These are phyloP conservation scores for Chrysomallon squamiferum DNA, from an alignment of 1,140 invertebrate genomes.

Conservation along the genomic window DNA sequence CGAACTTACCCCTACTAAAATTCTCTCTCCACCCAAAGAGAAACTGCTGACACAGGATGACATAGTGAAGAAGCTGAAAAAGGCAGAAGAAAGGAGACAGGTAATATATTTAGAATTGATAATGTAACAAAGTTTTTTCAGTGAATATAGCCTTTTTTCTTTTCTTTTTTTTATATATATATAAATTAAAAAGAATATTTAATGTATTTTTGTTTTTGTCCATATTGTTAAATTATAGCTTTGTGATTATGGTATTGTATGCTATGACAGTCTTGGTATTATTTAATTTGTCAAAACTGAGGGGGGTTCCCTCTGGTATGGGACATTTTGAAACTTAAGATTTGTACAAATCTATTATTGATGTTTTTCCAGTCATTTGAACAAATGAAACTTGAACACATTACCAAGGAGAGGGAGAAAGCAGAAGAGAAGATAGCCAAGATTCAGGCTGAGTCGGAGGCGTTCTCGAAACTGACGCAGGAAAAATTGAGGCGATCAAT, in stretches of 20 bases:
- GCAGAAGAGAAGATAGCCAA: conserved; percentile 90
- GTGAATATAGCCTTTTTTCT: too few species aligned
- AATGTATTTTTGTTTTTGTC: too few species aligned
- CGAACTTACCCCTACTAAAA: conserved; percentile 60
- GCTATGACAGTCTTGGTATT: too few species aligned
- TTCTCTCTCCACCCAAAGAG: conserved; percentile 42
- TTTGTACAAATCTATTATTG: too few species aligned
- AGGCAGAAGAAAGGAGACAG: conserved; percentile 88
- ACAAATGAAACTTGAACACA: conserved; percentile 80
- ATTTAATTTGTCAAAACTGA: too few species aligned
- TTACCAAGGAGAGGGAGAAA: conserved; percentile 80
- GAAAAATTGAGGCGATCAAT: conserved; percentile 89
- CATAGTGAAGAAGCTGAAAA: conserved; percentile 88
- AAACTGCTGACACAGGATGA: conserved; percentile 78
- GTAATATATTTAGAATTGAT: conserved; percentile 63
- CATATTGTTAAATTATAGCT: too few species aligned
- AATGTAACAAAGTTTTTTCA: too few species aligned
- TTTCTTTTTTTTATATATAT: too few species aligned
- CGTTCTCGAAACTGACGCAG: conserved; percentile 83
- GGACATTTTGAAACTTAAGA: too few species aligned
- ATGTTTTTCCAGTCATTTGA: conserved; percentile 75
- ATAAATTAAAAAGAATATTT: too few species aligned
- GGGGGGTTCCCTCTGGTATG: too few species aligned
- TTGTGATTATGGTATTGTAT: too few species aligned
- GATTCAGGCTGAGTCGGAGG: conserved; percentile 82